phyloP scores from a whole-genome alignment of 2,113 vertebrate genomes.

The Sterrhoptilus dennistouni region DNA sequence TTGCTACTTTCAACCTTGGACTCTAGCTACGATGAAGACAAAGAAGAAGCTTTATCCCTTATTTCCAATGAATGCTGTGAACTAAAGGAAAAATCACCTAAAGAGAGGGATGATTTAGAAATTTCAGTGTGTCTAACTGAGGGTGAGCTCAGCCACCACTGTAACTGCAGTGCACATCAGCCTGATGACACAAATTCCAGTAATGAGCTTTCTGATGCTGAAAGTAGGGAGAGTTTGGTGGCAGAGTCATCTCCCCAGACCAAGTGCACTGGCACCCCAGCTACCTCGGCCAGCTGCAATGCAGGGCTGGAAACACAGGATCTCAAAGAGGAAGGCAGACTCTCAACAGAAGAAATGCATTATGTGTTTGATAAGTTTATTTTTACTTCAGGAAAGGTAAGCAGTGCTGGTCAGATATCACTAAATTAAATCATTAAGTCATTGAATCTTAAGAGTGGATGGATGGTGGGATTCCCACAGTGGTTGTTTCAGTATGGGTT shows the following conservation, averaged over 20 bases:
- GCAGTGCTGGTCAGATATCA: neutral
- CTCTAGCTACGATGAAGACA: slow-evolving; percentile 42
- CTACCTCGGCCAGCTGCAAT: slow-evolving; percentile 80
- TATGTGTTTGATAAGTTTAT: slow-evolving; percentile 95
- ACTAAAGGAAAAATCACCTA: slow-evolving; percentile 63
- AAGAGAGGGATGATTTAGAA: slow-evolving; percentile 55
- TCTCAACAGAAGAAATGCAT: slow-evolving; percentile 82
- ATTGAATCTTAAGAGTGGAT: neutral
- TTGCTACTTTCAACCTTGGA: slow-evolving; percentile 53
- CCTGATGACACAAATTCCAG: slow-evolving; percentile 49
- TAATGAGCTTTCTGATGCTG: slow-evolving; percentile 61
- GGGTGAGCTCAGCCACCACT: slow-evolving; percentile 34
- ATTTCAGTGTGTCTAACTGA: slow-evolving; percentile 51
- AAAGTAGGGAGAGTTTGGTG: slow-evolving; percentile 56
- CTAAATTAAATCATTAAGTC: neutral
- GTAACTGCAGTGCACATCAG: slow-evolving; percentile 63
- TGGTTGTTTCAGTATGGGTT: neutral
- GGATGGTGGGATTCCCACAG: neutral
- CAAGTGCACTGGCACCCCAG: slow-evolving; percentile 68
- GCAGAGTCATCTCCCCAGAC: slow-evolving; percentile 37
- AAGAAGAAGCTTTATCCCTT: slow-evolving; percentile 55
- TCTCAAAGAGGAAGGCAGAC: slow-evolving; percentile 66
- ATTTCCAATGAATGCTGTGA: slow-evolving; percentile 66
- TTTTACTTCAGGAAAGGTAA: slow-evolving; percentile 96
- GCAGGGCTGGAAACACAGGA: slow-evolving; percentile 67